Conservation (phyloP, 2,888 invertebrate genomes). For the Conchocele bisecta region DNA sequence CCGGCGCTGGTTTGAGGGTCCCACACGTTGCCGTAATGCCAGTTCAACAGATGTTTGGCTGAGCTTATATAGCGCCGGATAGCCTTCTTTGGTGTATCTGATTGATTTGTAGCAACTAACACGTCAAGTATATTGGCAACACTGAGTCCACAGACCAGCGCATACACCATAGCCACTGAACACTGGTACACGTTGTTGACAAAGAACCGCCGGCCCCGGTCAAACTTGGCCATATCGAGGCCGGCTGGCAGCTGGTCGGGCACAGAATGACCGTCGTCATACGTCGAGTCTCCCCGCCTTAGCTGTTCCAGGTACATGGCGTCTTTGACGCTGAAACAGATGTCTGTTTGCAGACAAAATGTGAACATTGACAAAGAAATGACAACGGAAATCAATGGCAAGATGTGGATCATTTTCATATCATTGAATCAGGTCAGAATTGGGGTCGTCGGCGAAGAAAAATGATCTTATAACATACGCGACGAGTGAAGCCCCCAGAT, state of each 20-base stretch:
- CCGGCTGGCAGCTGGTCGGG: slow-evolving; percentile 78
- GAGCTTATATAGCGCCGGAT: slow-evolving; percentile 92
- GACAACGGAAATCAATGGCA: too few relatives aligned
- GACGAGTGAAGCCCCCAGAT: too few relatives aligned
- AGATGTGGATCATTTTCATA: too few relatives aligned
- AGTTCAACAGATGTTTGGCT: slow-evolving; percentile 89
- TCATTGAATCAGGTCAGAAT: too few relatives aligned
- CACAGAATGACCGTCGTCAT: slow-evolving; percentile 30
- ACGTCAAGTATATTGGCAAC: slow-evolving; percentile 89
- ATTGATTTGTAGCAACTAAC: slow-evolving; percentile 89
- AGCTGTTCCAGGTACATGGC: slow-evolving; percentile 7
- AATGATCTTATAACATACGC: too few relatives aligned
- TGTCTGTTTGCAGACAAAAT: too few relatives aligned
- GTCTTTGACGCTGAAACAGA: too few relatives aligned
- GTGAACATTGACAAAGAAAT: too few relatives aligned
- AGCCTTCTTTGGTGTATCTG: slow-evolving; percentile 87
- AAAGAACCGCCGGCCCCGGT: slow-evolving; percentile 88
- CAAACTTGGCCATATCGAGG: slow-evolving; percentile 83
- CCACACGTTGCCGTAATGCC: slow-evolving; percentile 90
- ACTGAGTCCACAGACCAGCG: slow-evolving; percentile 89
- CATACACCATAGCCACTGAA: slow-evolving; percentile 89
- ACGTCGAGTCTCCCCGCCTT: not conserved
- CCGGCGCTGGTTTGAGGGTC: slow-evolving; percentile 84
- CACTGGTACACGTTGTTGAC: slow-evolving; percentile 88
- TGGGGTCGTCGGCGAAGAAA: too few relatives aligned